phyloP scores from a whole-genome alignment of 2,888 invertebrate genomes.

The Eurois occulta region DNA sequence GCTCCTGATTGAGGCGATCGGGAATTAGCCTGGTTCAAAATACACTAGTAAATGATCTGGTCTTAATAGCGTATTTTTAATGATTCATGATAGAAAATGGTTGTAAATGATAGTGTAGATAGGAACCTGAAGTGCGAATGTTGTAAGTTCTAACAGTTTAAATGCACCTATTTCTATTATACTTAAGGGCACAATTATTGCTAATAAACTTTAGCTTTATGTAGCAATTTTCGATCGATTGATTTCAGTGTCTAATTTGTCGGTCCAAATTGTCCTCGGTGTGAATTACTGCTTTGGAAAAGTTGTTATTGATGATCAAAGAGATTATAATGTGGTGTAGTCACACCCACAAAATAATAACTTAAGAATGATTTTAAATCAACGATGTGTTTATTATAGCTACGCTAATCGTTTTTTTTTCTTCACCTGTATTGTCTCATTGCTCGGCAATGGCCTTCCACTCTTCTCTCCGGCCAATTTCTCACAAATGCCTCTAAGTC shows the following conservation, averaged over 20 bases:
- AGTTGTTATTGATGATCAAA: not conserved
- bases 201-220: conserved; percentile 37
- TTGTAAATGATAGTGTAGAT: conserved; percentile 64
- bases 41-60: conserved; percentile 53
- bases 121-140: conserved; percentile 51
- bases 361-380: not conserved
- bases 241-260: conserved; percentile 20
- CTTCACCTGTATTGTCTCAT: too few species aligned
- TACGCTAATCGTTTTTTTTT: not conserved
- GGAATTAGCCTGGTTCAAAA: conserved; percentile 57
- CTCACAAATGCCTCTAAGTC: too few species aligned
- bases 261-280: not conserved
- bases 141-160: conserved; percentile 52
- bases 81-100: conserved; percentile 64
- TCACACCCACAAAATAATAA: not conserved
- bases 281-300: not conserved
- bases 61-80: conserved; percentile 67
- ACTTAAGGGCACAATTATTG: conserved; percentile 53
- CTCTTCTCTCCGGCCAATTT: too few species aligned
- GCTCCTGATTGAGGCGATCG: conserved; percentile 37
- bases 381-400: too few species aligned
- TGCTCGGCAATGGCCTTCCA: too few species aligned
- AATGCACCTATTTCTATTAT: conserved; percentile 45
- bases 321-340: not conserved
- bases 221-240: conserved; percentile 14